phyloP scores from a whole-genome alignment of 1,140 invertebrate species.

The Radopholus similis region DNA sequence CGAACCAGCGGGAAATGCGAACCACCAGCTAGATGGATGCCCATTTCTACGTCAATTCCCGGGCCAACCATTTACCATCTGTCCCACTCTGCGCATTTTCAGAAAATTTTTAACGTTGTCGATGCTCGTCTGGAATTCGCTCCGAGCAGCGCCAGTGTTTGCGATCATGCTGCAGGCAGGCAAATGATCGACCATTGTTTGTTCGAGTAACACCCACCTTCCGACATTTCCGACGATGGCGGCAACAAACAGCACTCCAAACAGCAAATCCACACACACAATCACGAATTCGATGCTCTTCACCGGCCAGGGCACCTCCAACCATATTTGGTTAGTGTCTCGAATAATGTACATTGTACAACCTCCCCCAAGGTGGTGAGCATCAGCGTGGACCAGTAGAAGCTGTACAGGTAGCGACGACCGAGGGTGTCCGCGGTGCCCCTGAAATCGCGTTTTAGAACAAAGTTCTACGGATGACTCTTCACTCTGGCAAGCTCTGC shows the following conservation, averaged over 20 bases:
- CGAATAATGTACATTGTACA: too few relatives aligned
- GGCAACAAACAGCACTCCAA: constrained; percentile 77
- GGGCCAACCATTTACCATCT: constrained; percentile 22
- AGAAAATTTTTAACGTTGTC: constrained; percentile 94
- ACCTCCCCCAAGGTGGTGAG: constrained; percentile 83
- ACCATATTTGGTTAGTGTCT: too few relatives aligned
- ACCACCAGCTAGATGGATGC: constrained; percentile 47
- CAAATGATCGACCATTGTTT: neutral
- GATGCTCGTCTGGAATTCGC: constrained; percentile 90
- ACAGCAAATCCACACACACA: constrained; percentile 80
- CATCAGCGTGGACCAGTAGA: constrained; percentile 93
- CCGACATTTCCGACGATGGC: constrained; percentile 88
- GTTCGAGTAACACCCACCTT: constrained; percentile 23
- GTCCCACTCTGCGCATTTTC: constrained; percentile 67
- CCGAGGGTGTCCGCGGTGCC: constrained; percentile 36
- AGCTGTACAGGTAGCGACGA: constrained; percentile 71
- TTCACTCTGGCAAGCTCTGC: constrained; percentile 46
- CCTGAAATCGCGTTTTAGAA: constrained; percentile 18
- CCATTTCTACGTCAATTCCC: neutral
- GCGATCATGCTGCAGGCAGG: constrained; percentile 77
- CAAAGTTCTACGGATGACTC: neutral
- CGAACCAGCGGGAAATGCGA: constrained; percentile 90
- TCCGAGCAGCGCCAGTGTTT: constrained; percentile 87
- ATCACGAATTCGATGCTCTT: constrained; percentile 79
- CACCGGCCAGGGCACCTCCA: constrained; percentile 53